Base-by-base conservation (phyloP, 1,140 invertebrate species). In the Drosophila pallidifrons region DNA sequence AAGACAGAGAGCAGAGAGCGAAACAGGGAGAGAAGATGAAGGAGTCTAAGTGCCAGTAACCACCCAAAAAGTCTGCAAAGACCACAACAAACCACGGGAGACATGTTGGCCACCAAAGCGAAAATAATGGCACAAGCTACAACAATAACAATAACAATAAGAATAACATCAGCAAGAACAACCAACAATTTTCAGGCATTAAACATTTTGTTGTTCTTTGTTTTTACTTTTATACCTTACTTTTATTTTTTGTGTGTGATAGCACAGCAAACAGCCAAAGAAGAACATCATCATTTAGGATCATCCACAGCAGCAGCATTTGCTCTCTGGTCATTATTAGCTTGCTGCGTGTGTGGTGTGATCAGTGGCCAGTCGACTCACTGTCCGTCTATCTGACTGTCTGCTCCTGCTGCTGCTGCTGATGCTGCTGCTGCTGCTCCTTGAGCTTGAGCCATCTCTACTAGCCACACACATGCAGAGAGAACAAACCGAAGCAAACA, bases 101-200 rank as follows among this genome's bases (percentile, higher is more conserved):
- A 88, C 83, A 85, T 71, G 75, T 69, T 88, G 85, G 85, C 85
- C 85, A 88, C 85, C 85, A 88, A 25, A 74, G 85, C 81, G 70
- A 86, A 75, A 79, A 8, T 38, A 38, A 70, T 59, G 49, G 32
- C 41, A 47, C 52, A 77, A 64, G 35, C 70, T 63, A 77, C 45
- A 68, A 55, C 58, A 66, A 51, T 66, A 71, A 69, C 66, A 77
- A 66, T 47, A 74, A 68, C 57, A 64, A 73, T 38, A 60, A 35
- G 38, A 74, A 68, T 45, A 66, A 63, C 61, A 72, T 20, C 51
- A 52, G 61, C 49, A 64, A 57, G 43, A 58, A 70, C 69, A 82
- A 80, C 81, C 83, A 88, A 88, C 85, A 87, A 87, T 87, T 87
- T 87, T 75, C 67, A 78, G 81, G 80, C 85, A 89, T 88, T 89